A percentile compares a stretch with the other conserved stretches of the same genome.
These are phyloP conservation scores for Toxotes jaculatrix DNA, from an alignment of 2,113 vertebrate genomes.

Conservation along the genomic window DNA sequence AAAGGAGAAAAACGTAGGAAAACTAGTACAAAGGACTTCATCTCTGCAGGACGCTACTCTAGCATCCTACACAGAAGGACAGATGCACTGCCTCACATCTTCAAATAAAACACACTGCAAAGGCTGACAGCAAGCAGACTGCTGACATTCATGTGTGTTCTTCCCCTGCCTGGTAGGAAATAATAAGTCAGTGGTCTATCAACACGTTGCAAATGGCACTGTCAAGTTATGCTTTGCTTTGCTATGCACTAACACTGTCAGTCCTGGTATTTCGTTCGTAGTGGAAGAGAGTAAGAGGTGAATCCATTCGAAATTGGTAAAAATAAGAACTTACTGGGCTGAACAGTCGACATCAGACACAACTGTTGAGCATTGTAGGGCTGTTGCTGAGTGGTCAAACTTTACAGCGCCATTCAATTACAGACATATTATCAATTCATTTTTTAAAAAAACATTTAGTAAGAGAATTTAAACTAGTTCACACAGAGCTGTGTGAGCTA, in stretches of 20 bases:
- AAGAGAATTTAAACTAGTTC: no score
- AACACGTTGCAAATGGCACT: not conserved
- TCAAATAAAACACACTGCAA: conserved; percentile 24
- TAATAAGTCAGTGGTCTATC: conserved; percentile 12
- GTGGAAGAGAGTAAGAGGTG: not conserved
- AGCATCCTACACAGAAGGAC: conserved; percentile 28
- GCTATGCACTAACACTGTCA: not conserved
- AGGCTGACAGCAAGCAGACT: conserved; percentile 26
- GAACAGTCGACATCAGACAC: no score
- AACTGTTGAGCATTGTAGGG: no score
- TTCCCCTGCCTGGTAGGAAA: not conserved
- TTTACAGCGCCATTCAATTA: no score
- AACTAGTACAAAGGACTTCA: not conserved
- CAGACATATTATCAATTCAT: no score
- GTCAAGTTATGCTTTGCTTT: not conserved
- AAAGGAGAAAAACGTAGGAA: conserved; percentile 36
- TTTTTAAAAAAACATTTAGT: no score
- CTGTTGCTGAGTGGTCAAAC: not conserved
- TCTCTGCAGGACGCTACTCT: conserved; percentile 38
- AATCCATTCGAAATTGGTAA: not conserved
- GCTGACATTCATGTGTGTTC: not conserved
- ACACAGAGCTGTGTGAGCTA: no score
- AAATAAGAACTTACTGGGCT: not conserved
- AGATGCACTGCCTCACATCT: conserved; percentile 6
- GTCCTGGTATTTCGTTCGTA: no score